Evolutionary conservation across 2,113 vertebrate species (phyloP).

Genomic region (Aldabrachelys gigantea): DNA sequence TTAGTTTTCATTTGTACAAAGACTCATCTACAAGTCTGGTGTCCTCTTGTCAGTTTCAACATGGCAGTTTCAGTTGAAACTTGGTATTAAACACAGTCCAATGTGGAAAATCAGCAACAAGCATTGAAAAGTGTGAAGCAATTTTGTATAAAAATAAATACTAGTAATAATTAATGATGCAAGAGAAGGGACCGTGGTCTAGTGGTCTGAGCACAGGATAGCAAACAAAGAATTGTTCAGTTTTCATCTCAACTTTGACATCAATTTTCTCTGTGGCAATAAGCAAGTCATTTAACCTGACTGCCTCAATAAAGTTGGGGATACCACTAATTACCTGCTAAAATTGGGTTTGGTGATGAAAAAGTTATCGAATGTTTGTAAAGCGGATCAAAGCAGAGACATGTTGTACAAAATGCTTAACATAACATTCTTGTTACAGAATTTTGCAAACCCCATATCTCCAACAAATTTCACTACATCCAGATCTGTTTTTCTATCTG

Average conservation of each 20-base stretch:
- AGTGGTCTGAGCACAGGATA: not conserved
- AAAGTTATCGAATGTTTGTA: not conserved
- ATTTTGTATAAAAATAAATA: not conserved
- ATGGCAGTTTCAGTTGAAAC: not conserved
- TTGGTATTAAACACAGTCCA: not conserved
- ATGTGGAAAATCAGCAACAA: not conserved
- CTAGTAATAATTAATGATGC: not conserved
- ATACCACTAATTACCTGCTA: not conserved
- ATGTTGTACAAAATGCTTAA: accelerated
- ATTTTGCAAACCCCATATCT: not conserved
- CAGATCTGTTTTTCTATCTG: not conserved
- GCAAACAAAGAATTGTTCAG: not conserved
- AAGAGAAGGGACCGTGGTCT: not conserved
- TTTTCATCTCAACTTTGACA: not conserved
- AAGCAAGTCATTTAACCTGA: not conserved
- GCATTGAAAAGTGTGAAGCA: not conserved
- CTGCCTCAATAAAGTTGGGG: not conserved
- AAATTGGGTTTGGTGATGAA: not conserved
- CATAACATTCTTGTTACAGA: not conserved
- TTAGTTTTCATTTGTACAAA: not conserved
- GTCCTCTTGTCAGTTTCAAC: not conserved
- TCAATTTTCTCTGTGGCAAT: not conserved
- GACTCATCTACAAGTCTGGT: not conserved
- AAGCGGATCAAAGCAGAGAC: not conserved
- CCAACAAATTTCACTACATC: not conserved